Base-by-base conservation (phyloP, 2,888 invertebrate genomes). In the Muscina levida region DNA sequence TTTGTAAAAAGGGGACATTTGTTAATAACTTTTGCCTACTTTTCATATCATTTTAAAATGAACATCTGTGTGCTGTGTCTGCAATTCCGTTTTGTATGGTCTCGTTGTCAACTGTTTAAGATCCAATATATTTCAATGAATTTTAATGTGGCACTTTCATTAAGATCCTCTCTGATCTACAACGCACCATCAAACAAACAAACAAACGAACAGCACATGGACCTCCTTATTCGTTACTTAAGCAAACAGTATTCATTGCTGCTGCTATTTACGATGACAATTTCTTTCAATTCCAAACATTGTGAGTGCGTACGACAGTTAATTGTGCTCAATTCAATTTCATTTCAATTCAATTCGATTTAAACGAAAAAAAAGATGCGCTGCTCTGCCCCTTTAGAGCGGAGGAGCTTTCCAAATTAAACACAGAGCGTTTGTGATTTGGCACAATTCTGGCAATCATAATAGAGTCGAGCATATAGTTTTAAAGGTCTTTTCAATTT, bases 401-500 rank as follows among this genome's bases (percentile, higher is more conserved):
- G 31, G 31, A 31, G 31, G 8, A 31, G 31, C 31, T 31, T 31
- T 31, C n/a, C 8, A 24, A 19, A 53, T 53, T 53, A 59, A 59
- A 2, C 5, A 48, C 19, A 5, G 48, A 15, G 48, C 15, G 46
- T 31, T 48, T 66, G 31, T 72, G 59, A 62, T 62, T 62, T 59
- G 72, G 59, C 79, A 71, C 79, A 74, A 74, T 67, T 74, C 56
- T 70, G 68, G 68, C 44, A 59, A 53, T 65, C 22, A 65, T 15
- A 71, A 65, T 66, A 72, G 62, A 62, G n/a, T 87, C 83, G 82
- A 82, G 85, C 85, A 84, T 82, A n/a, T n/a, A n/a, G 83, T 82
- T 87, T 87, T 83, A 84, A 31, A 88, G 87, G 88, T 85, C 86
- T 87, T 87, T 87, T 87, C 84, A 88, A 87, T 88, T 88, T 87